Percentiles rank a stretch among this genome's conserved stretches.
phyloP scores from a whole-genome alignment of 2,797 vertebrate genomes.

The Tenualosa ilisha region DNA sequence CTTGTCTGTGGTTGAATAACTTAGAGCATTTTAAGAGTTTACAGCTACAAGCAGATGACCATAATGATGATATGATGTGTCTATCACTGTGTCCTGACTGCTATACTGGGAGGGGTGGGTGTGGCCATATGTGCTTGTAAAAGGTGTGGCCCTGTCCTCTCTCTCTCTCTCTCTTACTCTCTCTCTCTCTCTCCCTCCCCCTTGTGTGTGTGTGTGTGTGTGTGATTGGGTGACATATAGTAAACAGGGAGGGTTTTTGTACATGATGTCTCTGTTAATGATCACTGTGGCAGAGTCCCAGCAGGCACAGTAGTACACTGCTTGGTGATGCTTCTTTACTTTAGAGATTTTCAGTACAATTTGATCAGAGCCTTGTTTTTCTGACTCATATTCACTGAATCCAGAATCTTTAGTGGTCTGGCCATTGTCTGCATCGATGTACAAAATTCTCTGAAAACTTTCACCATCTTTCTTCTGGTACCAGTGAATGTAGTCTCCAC shows the following conservation, averaged over 20 bases:
- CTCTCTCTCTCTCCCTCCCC: too few relatives aligned
- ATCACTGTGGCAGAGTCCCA: constrained; percentile 37
- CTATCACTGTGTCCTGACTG: too few relatives aligned
- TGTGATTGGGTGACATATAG: too few relatives aligned
- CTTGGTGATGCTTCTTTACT: not conserved
- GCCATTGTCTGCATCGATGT: not conserved
- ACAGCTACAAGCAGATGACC: too few relatives aligned
- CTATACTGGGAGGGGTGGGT: too few relatives aligned
- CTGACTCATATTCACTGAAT: not conserved
- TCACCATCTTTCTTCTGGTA: constrained; percentile 42
- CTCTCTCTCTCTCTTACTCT: too few relatives aligned
- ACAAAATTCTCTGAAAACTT: constrained; percentile 33
- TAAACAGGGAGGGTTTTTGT: not conserved
- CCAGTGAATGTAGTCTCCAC: constrained; percentile 35
- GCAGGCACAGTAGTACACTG: constrained; percentile 47
- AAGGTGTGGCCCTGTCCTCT: too few relatives aligned
- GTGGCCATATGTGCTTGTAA: too few relatives aligned
- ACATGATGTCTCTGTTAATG: not conserved
- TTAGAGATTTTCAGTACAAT: constrained; percentile 24
- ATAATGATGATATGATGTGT: too few relatives aligned
- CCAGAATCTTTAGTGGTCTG: not conserved
- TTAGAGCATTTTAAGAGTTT: too few relatives aligned
- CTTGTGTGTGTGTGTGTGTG: too few relatives aligned
- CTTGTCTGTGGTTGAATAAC: not conserved
- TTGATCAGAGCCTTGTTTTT: not conserved